A percentile compares a stretch with the other conserved stretches of the same genome.
Conservation (phyloP, 2,113 vertebrate species). For the Tylochromis polylepis region DNA sequence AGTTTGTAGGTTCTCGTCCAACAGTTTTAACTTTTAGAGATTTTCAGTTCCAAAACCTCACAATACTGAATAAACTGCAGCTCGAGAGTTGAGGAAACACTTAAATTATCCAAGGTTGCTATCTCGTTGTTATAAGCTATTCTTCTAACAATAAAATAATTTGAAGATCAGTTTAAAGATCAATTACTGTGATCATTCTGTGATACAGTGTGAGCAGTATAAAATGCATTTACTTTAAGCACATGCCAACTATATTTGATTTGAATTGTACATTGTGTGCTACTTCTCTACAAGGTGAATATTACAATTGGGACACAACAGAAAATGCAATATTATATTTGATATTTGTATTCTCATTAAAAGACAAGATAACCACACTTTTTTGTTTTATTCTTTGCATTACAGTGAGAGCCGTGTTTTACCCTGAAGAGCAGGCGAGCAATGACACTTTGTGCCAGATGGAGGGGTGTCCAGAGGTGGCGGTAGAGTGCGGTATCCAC, state of each 20-base stretch:
- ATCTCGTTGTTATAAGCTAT: not conserved
- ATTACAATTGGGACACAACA: not conserved
- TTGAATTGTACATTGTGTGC: not conserved
- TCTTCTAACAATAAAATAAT: not conserved
- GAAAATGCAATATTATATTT: not conserved
- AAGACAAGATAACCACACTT: not conserved
- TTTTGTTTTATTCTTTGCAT: not conserved
- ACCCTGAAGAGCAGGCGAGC: slow-evolving; percentile 83
- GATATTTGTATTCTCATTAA: not conserved
- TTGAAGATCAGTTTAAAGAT: not conserved
- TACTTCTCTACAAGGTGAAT: not conserved
- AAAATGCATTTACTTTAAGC: not conserved
- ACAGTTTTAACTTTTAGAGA: not conserved
- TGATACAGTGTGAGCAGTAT: not conserved
- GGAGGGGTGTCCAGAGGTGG: slow-evolving; percentile 73
- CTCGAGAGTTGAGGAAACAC: not conserved
- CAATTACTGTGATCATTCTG: not conserved
- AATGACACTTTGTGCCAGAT: slow-evolving; percentile 57
- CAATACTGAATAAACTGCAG: not conserved
- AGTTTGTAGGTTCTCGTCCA: not conserved
- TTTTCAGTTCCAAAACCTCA: not conserved
- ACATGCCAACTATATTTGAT: not conserved
- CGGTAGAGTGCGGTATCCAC: slow-evolving; percentile 84
- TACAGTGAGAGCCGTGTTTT: not conserved
- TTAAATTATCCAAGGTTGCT: not conserved